These are phyloP conservation scores for Fregata magnificens DNA, from an alignment of 2,113 vertebrate genomes.

Conservation along the genomic window DNA sequence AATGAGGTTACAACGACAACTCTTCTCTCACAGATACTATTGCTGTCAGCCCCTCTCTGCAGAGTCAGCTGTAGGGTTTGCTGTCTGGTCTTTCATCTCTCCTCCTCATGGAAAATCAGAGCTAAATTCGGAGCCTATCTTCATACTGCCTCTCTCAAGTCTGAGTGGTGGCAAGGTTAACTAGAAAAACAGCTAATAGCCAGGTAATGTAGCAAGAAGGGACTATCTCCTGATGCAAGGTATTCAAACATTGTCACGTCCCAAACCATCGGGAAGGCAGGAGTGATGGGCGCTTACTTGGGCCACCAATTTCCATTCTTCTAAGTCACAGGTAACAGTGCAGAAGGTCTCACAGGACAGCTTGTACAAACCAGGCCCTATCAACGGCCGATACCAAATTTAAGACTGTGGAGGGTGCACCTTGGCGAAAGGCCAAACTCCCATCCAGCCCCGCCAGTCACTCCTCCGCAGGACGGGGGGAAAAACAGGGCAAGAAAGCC, in stretches of 20 bases:
- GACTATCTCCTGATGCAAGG: background rate
- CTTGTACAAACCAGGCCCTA: background rate
- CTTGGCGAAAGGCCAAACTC: background rate
- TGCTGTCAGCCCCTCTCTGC: background rate
- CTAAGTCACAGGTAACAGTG: background rate
- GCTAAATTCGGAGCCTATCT: background rate
- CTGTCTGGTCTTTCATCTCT: background rate
- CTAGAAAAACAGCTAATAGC: background rate
- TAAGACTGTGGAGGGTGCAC: background rate
- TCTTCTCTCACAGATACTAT: background rate
- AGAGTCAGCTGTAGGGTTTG: background rate
- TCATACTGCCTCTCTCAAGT: background rate
- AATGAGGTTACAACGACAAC: background rate
- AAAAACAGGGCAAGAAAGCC: background rate
- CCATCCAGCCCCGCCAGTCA: no score
- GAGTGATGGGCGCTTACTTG: background rate
- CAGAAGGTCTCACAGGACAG: background rate
- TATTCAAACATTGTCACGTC: background rate
- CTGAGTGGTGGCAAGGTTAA: background rate
- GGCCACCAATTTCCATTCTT: background rate
- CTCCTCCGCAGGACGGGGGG: background rate
- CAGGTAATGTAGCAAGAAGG: background rate
- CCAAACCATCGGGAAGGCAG: background rate
- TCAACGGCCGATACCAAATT: accelerated
- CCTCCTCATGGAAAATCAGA: background rate